A percentile compares a stretch with the other conserved stretches of the same genome.
phyloP scores from a whole-genome alignment of 2,888 invertebrate genomes.

The Leptinotarsa peninsularis region DNA sequence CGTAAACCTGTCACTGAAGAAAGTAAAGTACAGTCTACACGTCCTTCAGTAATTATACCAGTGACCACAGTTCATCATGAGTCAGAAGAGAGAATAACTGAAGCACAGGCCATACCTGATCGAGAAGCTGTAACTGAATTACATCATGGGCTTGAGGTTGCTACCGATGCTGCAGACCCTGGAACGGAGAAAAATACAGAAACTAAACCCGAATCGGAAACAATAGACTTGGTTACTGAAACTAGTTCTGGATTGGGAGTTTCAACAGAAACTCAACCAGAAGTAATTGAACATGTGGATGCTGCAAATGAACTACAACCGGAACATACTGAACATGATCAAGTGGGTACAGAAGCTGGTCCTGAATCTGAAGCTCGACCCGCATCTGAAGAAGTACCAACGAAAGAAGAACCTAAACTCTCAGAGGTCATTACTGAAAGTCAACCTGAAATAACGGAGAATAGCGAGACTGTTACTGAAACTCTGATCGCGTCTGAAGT shows the following conservation, averaged over 20 bases:
- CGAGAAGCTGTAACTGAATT: not conserved
- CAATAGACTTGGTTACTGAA: not conserved
- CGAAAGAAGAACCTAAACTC: not conserved
- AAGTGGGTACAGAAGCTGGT: not conserved
- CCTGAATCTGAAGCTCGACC: not conserved
- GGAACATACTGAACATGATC: not conserved
- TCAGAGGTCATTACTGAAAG: conserved; percentile 24
- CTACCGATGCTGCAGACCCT: too few species aligned
- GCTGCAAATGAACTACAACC: not conserved
- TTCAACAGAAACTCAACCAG: not conserved
- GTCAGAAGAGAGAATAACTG: not conserved
- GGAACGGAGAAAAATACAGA: not conserved
- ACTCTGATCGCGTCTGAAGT: too few species aligned
- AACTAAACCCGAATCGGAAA: not conserved
- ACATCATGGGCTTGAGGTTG: too few species aligned
- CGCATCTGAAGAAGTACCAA: not conserved
- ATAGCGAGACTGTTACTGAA: too few species aligned
- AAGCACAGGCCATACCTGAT: not conserved
- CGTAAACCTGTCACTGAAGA: not conserved
- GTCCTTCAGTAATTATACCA: not conserved
- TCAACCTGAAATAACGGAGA: not conserved
- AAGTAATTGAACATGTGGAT: not conserved
- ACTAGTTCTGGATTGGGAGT: not conserved
- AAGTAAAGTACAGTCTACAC: not conserved
- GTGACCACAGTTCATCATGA: not conserved